phyloP scores from a whole-genome alignment of 1,140 invertebrate genomes.

The Tribolium madens region DNA sequence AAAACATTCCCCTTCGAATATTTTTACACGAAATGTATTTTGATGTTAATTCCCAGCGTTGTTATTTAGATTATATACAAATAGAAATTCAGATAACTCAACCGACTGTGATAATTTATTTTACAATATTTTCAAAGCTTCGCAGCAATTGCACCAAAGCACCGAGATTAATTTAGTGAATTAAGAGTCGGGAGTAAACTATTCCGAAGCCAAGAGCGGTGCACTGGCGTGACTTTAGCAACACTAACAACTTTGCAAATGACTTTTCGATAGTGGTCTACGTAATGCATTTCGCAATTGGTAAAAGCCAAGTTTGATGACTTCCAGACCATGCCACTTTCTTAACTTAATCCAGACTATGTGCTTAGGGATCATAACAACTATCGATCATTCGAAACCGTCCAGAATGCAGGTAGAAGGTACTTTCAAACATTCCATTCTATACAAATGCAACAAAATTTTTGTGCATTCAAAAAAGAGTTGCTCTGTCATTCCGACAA shows the following conservation, averaged over 20 bases:
- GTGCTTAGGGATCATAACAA: conserved; percentile 23
- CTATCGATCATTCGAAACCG: background rate
- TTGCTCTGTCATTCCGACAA: no score
- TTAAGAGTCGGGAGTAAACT: conserved; percentile 36
- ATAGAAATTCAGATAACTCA: conserved; percentile 1
- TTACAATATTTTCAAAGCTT: conserved; percentile 6
- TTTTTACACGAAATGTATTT: conserved; percentile 43
- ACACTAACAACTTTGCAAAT: conserved; percentile 36
- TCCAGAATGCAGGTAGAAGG: no score
- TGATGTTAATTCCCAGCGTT: conserved; percentile 36
- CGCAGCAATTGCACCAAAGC: background rate
- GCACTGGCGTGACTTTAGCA: conserved; percentile 41
- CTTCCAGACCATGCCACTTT: conserved; percentile 31
- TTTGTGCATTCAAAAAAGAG: background rate
- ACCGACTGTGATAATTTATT: conserved; percentile 1
- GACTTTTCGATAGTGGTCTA: conserved; percentile 44
- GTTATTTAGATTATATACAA: conserved; percentile 33
- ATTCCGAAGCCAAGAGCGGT: conserved; percentile 29
- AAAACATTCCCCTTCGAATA: conserved; percentile 41
- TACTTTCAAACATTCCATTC: no score
- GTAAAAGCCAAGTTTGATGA: conserved; percentile 44
- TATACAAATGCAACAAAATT: background rate
- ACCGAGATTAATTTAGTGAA: conserved; percentile 31
- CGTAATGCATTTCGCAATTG: conserved; percentile 44
- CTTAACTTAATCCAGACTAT: conserved; percentile 32